phyloP scores from a whole-genome alignment of 2,797 vertebrate genomes.

The Anguilla obscura region DNA sequence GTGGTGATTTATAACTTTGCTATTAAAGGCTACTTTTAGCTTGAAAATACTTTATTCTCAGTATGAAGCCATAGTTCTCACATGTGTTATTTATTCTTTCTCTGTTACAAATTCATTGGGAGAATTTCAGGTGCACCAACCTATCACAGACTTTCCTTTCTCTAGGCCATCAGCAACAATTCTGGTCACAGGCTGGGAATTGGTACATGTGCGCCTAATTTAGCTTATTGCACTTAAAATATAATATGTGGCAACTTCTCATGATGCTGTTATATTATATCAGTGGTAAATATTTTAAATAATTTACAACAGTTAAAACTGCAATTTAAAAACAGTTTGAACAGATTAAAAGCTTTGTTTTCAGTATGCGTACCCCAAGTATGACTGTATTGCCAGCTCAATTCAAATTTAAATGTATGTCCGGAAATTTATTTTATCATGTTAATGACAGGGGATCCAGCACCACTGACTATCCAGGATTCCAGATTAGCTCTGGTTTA shows the following conservation, averaged over 20 bases:
- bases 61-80: background rate
- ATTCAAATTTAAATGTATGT: background rate
- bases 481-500: background rate
- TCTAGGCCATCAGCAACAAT: background rate
- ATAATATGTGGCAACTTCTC: background rate
- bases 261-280: background rate
- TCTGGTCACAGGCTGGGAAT: background rate
- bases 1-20: background rate
- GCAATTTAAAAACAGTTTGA: background rate
- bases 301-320: background rate
- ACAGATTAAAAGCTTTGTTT: background rate
- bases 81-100: background rate
- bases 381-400: background rate
- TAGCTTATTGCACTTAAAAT: background rate
- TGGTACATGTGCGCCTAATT: background rate
- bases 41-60: background rate
- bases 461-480: background rate
- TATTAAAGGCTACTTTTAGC: background rate
- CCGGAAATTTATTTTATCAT: background rate
- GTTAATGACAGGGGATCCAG: background rate
- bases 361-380: background rate
- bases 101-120: background rate
- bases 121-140: background rate
- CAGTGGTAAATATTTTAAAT: background rate
- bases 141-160: background rate